Evolutionary conservation across 2,113 vertebrate species (phyloP).

Genomic region (Lethenteron reissneri): DNA sequence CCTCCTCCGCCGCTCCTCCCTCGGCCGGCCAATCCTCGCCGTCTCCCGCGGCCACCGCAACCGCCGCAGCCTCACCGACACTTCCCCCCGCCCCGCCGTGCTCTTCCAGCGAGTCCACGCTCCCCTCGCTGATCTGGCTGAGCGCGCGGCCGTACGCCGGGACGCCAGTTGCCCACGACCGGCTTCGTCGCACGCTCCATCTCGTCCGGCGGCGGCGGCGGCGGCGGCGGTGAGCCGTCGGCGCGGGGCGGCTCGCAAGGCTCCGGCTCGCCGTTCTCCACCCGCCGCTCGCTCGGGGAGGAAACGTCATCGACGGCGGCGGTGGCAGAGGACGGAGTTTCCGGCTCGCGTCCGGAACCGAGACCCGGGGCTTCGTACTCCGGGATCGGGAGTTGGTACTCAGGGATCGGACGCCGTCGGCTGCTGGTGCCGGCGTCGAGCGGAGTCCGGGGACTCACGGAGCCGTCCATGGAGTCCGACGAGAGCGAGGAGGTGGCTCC

Average conservation of each 20-base stretch:
- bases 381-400: not conserved
- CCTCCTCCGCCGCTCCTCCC: not conserved
- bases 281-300: slow-evolving; percentile 3
- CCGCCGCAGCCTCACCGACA: slow-evolving; percentile 5
- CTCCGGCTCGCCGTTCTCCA: slow-evolving; percentile 18
- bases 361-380: not conserved
- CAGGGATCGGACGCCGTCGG: slow-evolving; percentile 19
- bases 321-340: slow-evolving; percentile 9
- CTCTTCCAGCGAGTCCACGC: slow-evolving; percentile 28
- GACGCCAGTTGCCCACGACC: slow-evolving; percentile 27
- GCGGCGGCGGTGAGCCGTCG: not conserved
- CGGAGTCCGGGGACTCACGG: slow-evolving; percentile 56
- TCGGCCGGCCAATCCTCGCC: slow-evolving; percentile 18
- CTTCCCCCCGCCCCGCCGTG: slow-evolving; percentile 10
- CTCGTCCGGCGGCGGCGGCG: not conserved
- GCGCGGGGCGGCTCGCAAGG: slow-evolving; percentile 19
- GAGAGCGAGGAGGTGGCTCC: slow-evolving; percentile 77
- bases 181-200: slow-evolving; percentile 12
- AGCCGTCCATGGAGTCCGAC: slow-evolving; percentile 75
- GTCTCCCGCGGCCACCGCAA: slow-evolving; percentile 13
- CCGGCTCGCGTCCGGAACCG: not conserved
- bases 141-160: slow-evolving; percentile 46
- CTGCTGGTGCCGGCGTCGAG: slow-evolving; percentile 23
- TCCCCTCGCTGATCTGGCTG: slow-evolving; percentile 79
- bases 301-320: slow-evolving; percentile 14